Evolutionary conservation across 1,140 invertebrate species (phyloP), one percentile per base, ranked within the genome.

Genomic region (Drosophila serrata): DNA sequence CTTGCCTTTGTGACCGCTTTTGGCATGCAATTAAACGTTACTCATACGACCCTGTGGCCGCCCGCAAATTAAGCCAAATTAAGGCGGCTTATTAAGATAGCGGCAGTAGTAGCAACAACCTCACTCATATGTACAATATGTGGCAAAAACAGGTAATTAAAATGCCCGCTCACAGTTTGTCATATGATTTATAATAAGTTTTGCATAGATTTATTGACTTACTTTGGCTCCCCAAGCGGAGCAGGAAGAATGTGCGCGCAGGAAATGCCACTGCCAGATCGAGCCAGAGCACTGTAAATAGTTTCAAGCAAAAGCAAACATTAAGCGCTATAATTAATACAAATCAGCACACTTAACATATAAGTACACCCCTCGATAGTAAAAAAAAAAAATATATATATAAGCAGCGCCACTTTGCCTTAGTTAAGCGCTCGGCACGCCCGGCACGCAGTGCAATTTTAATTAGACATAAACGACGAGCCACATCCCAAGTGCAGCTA

Each of bases 41-140:
- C 85, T 90, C 85, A 90, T 90, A 85, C 85, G 85, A 90, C 85
- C 85, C 85, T 90, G 86, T 85, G 81, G 70, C 78, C 75, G 80
- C 77, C 77, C 70, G 85, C 85, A 88, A 88, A 84, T 88, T 88
- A 88, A 84, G 77, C 69, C 69, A 77, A 88, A 88, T 88, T 80
- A 76, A 80, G 82, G 65, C 64, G 70, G 75, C 84, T 87, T 82
- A 87, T 87, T 87, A 87, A 64, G 75, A 61, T 53, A 67, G 42
- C 37, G 57, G 57, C 24, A 13, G 35, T 12, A 56, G 39, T 17
- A 62, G 22, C 33, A 61, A 6, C 29, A 77, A 9, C 46, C 43
- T 27, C 55, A 42, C 17, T 35, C 31, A 63, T 46, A 5, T 27
- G 31, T 56, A n/a, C n/a, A n/a, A n/a, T n/a, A 82, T 76, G 74